Percentiles rank a stretch among this genome's conserved stretches.
phyloP scores from a whole-genome alignment of 2,888 invertebrate genomes.

The Clusia tigrina region DNA sequence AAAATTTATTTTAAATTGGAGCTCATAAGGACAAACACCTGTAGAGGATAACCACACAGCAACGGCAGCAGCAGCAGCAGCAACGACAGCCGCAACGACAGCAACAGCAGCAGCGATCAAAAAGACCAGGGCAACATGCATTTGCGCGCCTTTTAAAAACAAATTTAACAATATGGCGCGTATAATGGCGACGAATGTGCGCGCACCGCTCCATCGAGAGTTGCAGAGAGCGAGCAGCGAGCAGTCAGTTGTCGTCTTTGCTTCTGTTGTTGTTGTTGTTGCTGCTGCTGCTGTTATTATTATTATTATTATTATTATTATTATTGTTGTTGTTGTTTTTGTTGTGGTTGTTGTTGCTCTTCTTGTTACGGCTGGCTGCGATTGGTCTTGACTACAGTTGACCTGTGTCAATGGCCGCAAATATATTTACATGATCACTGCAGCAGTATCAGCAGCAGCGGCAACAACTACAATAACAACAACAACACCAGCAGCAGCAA shows the following conservation, averaged over 20 bases:
- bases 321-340: conserved; percentile 5
- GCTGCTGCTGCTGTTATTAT: conserved; percentile 3
- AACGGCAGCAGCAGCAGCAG: conserved; percentile 32
- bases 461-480: too few species aligned
- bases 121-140: conserved; percentile 32
- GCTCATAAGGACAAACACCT: conserved; percentile 40
- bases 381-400: conserved; percentile 30
- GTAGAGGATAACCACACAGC: conserved; percentile 30
- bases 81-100: conserved; percentile 24
- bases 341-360: conserved; percentile 19
- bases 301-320: conserved; percentile 23
- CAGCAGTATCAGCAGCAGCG: conserved; percentile 14
- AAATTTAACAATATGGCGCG: conserved; percentile 35
- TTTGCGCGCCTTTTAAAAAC: conserved; percentile 39
- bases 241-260: not conserved
- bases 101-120: conserved; percentile 12
- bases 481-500: conserved; percentile 8
- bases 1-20: conserved; percentile 37
- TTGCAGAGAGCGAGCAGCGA: not conserved
- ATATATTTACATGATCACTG: conserved; percentile 37
- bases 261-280: conserved; percentile 4
- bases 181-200: conserved; percentile 26
- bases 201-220: conserved; percentile 18
- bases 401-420: conserved; percentile 42
- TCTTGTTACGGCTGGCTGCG: too few species aligned